These are phyloP conservation scores for Neotoxoptera formosana DNA, from an alignment of 1,140 invertebrate species.

Conservation along the genomic window DNA sequence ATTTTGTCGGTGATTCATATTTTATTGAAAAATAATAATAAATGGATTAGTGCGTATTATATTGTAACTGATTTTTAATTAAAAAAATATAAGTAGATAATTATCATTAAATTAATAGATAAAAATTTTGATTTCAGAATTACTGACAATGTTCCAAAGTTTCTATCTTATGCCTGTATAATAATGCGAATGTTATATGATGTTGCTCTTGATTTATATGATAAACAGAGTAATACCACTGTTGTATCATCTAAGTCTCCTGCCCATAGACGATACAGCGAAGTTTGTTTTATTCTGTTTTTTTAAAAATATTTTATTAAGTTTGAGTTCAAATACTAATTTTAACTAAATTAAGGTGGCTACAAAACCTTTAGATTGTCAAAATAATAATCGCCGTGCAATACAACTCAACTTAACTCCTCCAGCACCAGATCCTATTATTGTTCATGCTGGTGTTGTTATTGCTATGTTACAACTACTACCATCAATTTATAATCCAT, in stretches of 20 bases:
- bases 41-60: neutral
- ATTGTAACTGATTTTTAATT: neutral
- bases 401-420: conserved; percentile 78
- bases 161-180: conserved; percentile 78
- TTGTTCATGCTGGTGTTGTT: conserved; percentile 95
- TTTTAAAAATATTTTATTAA: neutral
- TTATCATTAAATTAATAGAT: neutral
- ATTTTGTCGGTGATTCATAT: neutral
- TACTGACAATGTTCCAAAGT: conserved; percentile 72
- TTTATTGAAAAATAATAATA: neutral
- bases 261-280: conserved; percentile 65
- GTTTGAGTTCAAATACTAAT: conserved; percentile 21
- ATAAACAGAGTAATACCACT: conserved; percentile 76
- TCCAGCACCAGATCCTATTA: conserved; percentile 83
- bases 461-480: conserved; percentile 93
- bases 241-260: conserved; percentile 74
- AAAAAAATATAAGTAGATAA: neutral
- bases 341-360: conserved; percentile 62
- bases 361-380: conserved; percentile 67
- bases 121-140: conserved; percentile 64
- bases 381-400: conserved; percentile 67
- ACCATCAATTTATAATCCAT: conserved; percentile 73
- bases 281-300: conserved; percentile 58
- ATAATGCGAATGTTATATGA: conserved; percentile 88
- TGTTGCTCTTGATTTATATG: conserved; percentile 89